Evolutionary conservation across 23 tunicate genomes (phyloP), one percentile per base, ranked within the genome.

Genomic region (Botrylloides violaceus): DNA sequence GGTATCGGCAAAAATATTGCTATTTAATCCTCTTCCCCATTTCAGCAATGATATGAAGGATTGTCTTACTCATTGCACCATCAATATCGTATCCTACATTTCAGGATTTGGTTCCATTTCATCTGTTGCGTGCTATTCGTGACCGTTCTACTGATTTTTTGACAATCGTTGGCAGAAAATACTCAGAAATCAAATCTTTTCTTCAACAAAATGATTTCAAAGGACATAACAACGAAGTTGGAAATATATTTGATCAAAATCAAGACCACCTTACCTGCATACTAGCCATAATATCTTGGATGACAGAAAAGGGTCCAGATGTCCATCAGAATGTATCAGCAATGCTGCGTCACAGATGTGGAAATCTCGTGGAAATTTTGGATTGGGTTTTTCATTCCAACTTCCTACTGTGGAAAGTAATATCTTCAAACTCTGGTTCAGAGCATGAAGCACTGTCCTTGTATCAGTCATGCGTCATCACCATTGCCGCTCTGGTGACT

Each of bases 161-260:
- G 74, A 5, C 58, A 1, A n/a, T 68, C 21, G 56, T 68, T 68
- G 74, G 74, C 7, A 30, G 26, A 18, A 0, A 39, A 6, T 68
- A 68, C 60, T n/a, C 60, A 12, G 57, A 36, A 31, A 36, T 26
- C 4, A 68, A 68, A 68, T 36, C 74, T n/a, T 43, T 7, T 15
- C 53, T 43, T 43, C 53, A 7, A 9, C 53, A 43, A 15, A 43
- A 43, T 43, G 53, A 43, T 43, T 15, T 15, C 15, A 15, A 43
- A 43, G 53, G 15, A 9, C 12, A 7, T 7, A 15, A 43, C 9
- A 15, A 9, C 9, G 53, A 9, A 15, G 15, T 43, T 43, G 53
- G 12, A 7, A 15, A 15, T 43, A 7, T 7, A 7, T 15, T 43
- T 43, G 53, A 20, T 59, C 29, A 43, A 7, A 9, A 43, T 15